phyloP scores from a whole-genome alignment of 2,113 vertebrate genomes.

The Probosciger aterrimus region DNA sequence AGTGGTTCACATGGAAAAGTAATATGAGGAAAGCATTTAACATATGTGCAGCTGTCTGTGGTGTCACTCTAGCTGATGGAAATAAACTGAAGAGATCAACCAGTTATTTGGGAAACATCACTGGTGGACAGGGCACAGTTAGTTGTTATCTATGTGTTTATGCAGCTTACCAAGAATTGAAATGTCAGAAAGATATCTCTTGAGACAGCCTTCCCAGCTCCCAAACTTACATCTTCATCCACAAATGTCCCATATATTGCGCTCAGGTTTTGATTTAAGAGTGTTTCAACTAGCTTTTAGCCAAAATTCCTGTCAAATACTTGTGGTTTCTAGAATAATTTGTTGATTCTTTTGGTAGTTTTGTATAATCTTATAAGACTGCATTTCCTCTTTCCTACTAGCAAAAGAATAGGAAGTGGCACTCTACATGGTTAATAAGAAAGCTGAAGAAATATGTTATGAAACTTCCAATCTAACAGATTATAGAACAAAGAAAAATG shows the following conservation, averaged over 20 bases:
- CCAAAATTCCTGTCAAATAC: background rate
- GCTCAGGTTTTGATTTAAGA: background rate
- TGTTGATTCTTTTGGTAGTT: background rate
- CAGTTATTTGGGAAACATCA: background rate
- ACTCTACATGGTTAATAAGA: background rate
- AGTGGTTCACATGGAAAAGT: slow-evolving; percentile 14
- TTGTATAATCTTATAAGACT: background rate
- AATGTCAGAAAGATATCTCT: background rate
- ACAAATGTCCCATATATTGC: background rate
- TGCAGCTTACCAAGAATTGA: background rate
- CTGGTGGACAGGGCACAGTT: background rate
- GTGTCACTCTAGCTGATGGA: slow-evolving; percentile 3
- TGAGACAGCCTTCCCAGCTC: background rate
- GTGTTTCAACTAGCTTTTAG: background rate
- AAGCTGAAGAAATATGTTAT: background rate
- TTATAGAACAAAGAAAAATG: background rate
- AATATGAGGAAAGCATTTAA: slow-evolving; percentile 18
- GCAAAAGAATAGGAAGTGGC: background rate
- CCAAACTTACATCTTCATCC: background rate
- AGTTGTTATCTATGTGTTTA: background rate
- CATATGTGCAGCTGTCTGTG: slow-evolving; percentile 44
- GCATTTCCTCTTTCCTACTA: background rate
- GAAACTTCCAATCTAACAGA: background rate
- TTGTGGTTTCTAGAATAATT: background rate
- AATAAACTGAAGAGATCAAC: background rate